Conservation (phyloP, 2,888 invertebrate genomes). For the Athrips mouffetella region DNA sequence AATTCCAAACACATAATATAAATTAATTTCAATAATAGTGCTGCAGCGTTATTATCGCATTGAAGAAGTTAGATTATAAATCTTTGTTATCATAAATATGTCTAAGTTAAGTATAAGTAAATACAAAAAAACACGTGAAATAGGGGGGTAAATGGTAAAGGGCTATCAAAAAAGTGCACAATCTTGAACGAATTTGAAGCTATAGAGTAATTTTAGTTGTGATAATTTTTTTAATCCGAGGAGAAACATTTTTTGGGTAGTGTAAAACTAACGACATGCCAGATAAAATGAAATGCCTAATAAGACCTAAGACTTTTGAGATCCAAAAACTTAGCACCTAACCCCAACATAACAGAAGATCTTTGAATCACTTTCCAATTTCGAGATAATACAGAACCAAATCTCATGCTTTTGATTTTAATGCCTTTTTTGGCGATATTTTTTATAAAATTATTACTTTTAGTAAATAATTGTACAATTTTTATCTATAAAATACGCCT, state of each 20-base stretch:
- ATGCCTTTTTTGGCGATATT: conserved; percentile 45
- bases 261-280: conserved; percentile 23
- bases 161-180: too few relatives aligned
- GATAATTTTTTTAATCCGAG: not conserved
- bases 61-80: too few relatives aligned
- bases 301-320: conserved; percentile 45
- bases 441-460: conserved; percentile 60
- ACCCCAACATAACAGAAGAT: conserved; percentile 48
- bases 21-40: too few relatives aligned
- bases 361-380: conserved; percentile 51
- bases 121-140: too few relatives aligned
- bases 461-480: conserved; percentile 73
- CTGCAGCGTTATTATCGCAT: too few relatives aligned
- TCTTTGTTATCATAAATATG: too few relatives aligned
- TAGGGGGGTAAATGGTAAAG: too few relatives aligned
- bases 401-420: conserved; percentile 59
- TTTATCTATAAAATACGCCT: conserved; percentile 73
- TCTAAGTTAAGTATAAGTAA: too few relatives aligned
- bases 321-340: conserved; percentile 67
- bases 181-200: too few relatives aligned
- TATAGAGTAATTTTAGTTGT: too few relatives aligned
- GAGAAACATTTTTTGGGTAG: not conserved
- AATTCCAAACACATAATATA: too few relatives aligned
- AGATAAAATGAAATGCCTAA: conserved; percentile 1
- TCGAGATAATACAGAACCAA: conserved; percentile 45